phyloP scores from a whole-genome alignment of 2,113 vertebrate species.

The Pungitius pungitius region DNA sequence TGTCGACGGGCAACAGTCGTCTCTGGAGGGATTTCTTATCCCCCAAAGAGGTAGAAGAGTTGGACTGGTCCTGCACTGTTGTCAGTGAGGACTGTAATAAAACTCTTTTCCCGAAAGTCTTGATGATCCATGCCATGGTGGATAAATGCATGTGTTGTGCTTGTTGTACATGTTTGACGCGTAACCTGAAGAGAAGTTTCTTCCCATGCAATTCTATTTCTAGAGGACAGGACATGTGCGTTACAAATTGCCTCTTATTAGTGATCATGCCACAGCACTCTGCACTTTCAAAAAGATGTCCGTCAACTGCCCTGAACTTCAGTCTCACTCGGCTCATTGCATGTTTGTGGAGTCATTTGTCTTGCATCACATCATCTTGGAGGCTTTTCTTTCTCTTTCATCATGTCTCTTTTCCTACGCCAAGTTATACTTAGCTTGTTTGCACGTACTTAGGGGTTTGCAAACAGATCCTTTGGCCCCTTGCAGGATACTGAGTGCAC shows the following conservation, averaged over 20 bases:
- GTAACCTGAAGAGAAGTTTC: not conserved
- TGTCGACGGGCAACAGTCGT: not conserved
- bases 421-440: constrained; percentile 6
- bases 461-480: not conserved
- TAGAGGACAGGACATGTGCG: not conserved
- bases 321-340: not conserved
- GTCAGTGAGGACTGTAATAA: not conserved
- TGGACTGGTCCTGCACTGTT: not conserved
- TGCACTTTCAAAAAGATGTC: not conserved
- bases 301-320: not conserved
- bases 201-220: not conserved
- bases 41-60: constrained; percentile 2
- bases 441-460: not conserved
- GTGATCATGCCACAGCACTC: not conserved
- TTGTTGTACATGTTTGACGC: not conserved
- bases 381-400: constrained; percentile 16
- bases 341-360: constrained; percentile 26
- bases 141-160: not conserved
- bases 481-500: not conserved
- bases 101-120: not conserved
- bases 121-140: not conserved
- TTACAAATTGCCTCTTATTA: not conserved
- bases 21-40: constrained; percentile 1
- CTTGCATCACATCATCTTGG: constrained; percentile 19
- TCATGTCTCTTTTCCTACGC: not conserved